These are phyloP conservation scores for Tenthredo distinguenda DNA, from an alignment of 2,888 invertebrate species.

Conservation along the genomic window DNA sequence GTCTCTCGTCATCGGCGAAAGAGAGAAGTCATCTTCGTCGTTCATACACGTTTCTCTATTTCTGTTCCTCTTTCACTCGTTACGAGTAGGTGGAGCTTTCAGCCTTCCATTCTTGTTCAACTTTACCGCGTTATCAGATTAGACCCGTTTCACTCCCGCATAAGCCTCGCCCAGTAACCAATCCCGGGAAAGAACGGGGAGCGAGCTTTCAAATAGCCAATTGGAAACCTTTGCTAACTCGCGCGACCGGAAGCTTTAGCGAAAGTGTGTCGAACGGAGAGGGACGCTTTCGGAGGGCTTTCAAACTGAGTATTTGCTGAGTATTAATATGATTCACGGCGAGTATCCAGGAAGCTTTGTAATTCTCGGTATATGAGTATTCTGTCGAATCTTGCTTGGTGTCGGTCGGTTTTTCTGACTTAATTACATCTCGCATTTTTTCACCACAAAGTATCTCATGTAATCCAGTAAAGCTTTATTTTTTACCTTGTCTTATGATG, in stretches of 20 bases:
- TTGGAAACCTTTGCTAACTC: background rate
- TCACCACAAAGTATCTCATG: background rate
- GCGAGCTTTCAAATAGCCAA: constrained; percentile 51
- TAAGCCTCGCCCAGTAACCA: constrained; percentile 71
- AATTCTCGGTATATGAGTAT: background rate
- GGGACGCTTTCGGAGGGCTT: constrained; percentile 76
- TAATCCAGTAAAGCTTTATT: background rate
- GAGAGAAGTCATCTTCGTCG: constrained; percentile 51
- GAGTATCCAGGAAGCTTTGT: background rate
- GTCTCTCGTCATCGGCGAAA: constrained; percentile 54
- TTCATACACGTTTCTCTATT: background rate
- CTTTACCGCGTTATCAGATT: constrained; percentile 53
- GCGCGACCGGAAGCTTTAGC: constrained; percentile 55
- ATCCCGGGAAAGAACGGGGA: constrained; percentile 70
- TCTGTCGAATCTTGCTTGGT: background rate
- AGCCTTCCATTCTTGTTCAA: constrained; percentile 61
- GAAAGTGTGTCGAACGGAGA: constrained; percentile 73
- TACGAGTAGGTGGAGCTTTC: constrained; percentile 69
- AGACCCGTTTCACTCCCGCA: constrained; percentile 58
- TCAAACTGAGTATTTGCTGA: constrained; percentile 54
- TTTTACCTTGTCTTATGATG: too few relatives aligned
- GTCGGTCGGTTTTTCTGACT: background rate
- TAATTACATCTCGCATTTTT: background rate
- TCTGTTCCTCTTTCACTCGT: constrained; percentile 37
- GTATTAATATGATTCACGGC: constrained; percentile 44